Conservation (phyloP, 2,113 vertebrate species). For the Epinephelus fuscoguttatus region DNA sequence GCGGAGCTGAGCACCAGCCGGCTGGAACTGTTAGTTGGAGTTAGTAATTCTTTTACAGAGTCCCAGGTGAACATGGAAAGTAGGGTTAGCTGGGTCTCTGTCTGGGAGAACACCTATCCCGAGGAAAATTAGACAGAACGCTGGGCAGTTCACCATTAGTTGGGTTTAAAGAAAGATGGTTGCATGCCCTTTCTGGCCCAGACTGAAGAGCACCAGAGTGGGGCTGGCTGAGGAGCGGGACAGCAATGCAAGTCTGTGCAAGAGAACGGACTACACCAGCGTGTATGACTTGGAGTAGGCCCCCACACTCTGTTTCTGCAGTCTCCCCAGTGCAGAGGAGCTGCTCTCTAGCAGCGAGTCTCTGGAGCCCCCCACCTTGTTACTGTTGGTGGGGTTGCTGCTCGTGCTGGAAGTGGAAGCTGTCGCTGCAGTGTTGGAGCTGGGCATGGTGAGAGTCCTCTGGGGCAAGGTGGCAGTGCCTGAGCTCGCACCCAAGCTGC, state of each 20-base stretch:
- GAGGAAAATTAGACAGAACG: constrained; percentile 61
- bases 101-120: constrained; percentile 55
- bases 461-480: constrained; percentile 95
- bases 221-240: constrained; percentile 59
- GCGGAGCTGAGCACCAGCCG: constrained; percentile 70
- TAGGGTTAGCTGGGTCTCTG: constrained; percentile 75
- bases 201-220: constrained; percentile 51
- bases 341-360: constrained; percentile 98
- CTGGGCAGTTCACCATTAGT: constrained; percentile 66
- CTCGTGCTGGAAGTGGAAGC: constrained; percentile 83
- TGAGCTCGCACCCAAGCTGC: constrained; percentile 80
- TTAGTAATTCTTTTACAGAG: constrained; percentile 76
- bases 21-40: constrained; percentile 80
- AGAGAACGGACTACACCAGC: constrained; percentile 88
- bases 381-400: constrained; percentile 81
- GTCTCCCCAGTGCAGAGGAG: constrained; percentile 92
- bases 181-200: constrained; percentile 66
- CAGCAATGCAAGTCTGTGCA: constrained; percentile 68
- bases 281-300: constrained; percentile 99
- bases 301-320: constrained; percentile 94
- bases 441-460: constrained; percentile 95
- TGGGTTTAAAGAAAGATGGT: constrained; percentile 67
- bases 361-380: constrained; percentile 95
- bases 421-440: constrained; percentile 82
- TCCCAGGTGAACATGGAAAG: constrained; percentile 74